These are phyloP conservation scores for Ophthalmolycus amberensis DNA, from an alignment of 2,113 vertebrate genomes.

Conservation along the genomic window DNA sequence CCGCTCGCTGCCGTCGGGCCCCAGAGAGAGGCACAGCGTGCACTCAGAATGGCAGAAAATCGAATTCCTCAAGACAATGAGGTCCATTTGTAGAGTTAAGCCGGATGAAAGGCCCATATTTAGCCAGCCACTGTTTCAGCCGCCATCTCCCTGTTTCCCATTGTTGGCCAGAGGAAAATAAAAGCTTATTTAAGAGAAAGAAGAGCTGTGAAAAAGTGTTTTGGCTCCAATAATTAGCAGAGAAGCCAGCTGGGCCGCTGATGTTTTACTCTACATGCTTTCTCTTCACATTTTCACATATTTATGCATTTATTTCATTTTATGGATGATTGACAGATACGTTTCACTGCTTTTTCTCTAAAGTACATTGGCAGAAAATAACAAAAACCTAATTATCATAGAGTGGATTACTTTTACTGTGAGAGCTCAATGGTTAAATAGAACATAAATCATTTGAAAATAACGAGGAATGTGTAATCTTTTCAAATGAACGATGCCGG, in stretches of 20 bases:
- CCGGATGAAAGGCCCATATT: conserved; percentile 81
- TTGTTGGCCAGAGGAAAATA: conserved; percentile 67
- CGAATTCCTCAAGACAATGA: conserved; percentile 84
- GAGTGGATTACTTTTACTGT: conserved; percentile 13
- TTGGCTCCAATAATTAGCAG: conserved; percentile 68
- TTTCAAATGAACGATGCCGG: not conserved
- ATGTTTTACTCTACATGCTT: conserved; percentile 25
- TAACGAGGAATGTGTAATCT: not conserved
- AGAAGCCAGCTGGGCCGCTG: conserved; percentile 34
- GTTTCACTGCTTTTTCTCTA: not conserved
- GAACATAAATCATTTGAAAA: not conserved
- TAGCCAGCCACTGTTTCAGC: conserved; percentile 67
- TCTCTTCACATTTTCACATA: conserved; percentile 24
- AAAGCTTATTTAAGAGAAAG: conserved; percentile 70
- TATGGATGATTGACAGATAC: conserved; percentile 45
- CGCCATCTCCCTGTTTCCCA: conserved; percentile 58
- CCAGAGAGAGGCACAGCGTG: conserved; percentile 72
- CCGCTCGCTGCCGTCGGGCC: conserved; percentile 69
- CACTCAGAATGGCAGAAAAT: conserved; percentile 80
- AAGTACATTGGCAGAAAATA: conserved; percentile 1
- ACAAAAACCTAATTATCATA: conserved; percentile 42
- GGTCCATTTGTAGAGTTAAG: conserved; percentile 83
- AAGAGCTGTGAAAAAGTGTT: conserved; percentile 65
- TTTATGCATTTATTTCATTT: conserved; percentile 32
- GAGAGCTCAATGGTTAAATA: conserved; percentile 18